Percentiles rank a stretch among this genome's conserved stretches.
Evolutionary conservation across 2,797 vertebrate genomes (phyloP).

Genomic region (Buceros bicornis): DNA sequence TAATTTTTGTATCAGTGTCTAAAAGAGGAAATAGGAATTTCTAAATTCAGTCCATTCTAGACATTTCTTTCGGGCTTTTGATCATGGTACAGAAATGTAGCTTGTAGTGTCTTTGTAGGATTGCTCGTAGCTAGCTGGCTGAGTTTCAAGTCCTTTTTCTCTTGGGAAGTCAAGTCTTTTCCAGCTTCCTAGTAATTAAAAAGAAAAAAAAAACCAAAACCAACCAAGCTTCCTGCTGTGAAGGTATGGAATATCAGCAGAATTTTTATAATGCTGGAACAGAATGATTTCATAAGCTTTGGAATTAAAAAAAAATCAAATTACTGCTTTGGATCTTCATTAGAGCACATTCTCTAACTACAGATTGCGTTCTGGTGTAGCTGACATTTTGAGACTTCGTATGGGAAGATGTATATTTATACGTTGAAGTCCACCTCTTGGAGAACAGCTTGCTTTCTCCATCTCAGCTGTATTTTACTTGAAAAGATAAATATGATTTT

Average conservation of each 20-base stretch:
- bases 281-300: background rate
- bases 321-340: background rate
- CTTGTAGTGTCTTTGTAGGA: constrained; percentile 22
- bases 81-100: background rate
- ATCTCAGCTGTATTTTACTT: background rate
- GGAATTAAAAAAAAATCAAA: background rate
- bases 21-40: background rate
- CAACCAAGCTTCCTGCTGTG: background rate
- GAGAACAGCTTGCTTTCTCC: background rate
- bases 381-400: background rate
- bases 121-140: constrained; percentile 43
- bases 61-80: constrained; percentile 6
- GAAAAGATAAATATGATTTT: background rate
- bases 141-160: constrained; percentile 49
- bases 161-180: constrained; percentile 47
- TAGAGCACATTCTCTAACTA: background rate
- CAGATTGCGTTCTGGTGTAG: background rate
- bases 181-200: constrained; percentile 56
- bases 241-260: background rate
- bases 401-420: background rate
- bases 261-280: background rate
- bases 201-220: background rate
- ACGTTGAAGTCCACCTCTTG: background rate
- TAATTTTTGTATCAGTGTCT: background rate
- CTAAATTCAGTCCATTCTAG: background rate